A percentile compares a stretch with the other conserved stretches of the same genome.
Conservation (phyloP, 2,888 invertebrate genomes). For the Petrolisthes cinctipes region DNA sequence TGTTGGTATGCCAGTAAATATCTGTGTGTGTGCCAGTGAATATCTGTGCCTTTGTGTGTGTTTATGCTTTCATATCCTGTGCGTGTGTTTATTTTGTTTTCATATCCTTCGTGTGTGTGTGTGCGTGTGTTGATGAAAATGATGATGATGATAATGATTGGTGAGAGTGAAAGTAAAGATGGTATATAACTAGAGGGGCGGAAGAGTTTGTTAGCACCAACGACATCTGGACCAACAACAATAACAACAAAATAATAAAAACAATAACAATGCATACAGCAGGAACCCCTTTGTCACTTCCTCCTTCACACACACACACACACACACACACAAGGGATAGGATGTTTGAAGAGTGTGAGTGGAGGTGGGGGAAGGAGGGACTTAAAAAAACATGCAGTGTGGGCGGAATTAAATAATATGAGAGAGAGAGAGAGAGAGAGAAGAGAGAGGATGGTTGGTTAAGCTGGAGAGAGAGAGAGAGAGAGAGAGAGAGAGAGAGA, state of each 20-base stretch:
- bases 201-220: too few species aligned
- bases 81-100: background rate
- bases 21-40: background rate
- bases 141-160: too few species aligned
- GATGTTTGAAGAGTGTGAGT: too few species aligned
- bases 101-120: background rate
- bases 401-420: background rate
- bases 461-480: background rate
- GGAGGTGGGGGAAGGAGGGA: background rate
- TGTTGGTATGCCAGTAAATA: too few species aligned
- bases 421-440: slow-evolving; percentile 7
- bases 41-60: background rate
- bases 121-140: too few species aligned
- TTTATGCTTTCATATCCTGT: background rate
- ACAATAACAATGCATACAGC: background rate
- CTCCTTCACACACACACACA: too few species aligned
- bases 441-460: background rate
- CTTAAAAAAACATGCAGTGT: background rate
- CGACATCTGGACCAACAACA: background rate
- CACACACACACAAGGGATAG: too few species aligned
- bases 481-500: slow-evolving; percentile 7
- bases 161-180: too few species aligned
- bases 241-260: background rate
- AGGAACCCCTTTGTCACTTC: too few species aligned
- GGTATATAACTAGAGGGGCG: too few species aligned